phyloP scores from a whole-genome alignment of 2,797 vertebrate species.

The Trematomus bernacchii region DNA sequence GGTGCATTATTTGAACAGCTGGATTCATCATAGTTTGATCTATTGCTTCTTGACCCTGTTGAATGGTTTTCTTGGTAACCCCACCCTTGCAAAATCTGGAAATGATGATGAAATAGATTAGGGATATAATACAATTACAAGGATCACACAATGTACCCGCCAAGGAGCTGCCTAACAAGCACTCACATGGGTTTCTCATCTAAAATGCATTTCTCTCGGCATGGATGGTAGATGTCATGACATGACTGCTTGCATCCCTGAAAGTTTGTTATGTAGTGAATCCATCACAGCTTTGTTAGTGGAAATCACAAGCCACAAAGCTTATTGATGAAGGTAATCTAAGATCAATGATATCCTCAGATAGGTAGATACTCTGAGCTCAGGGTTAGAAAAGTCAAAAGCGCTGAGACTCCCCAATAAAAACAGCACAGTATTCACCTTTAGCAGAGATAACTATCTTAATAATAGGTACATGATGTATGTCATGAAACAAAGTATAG shows the following conservation, averaged over 20 bases:
- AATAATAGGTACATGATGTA: not conserved
- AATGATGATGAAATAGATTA: slow-evolving; percentile 21
- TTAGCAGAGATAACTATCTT: not conserved
- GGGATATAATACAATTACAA: slow-evolving; percentile 5
- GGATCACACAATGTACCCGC: not conserved
- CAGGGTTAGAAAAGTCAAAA: slow-evolving; percentile 47
- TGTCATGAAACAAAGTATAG: not conserved
- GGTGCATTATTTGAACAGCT: not conserved
- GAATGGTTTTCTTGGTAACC: slow-evolving; percentile 21
- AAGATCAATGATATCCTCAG: slow-evolving; percentile 48
- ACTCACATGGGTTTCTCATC: not conserved
- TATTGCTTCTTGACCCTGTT: not conserved
- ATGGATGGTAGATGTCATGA: not conserved
- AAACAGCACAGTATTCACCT: not conserved
- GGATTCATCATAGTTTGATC: slow-evolving; percentile 1
- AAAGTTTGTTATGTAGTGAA: slow-evolving; percentile 46
- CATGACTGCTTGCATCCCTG: not conserved
- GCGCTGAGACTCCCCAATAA: slow-evolving; percentile 17
- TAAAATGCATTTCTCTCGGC: not conserved
- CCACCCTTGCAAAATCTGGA: slow-evolving; percentile 25
- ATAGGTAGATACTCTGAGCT: slow-evolving; percentile 33
- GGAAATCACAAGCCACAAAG: slow-evolving; percentile 44
- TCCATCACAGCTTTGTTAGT: slow-evolving; percentile 47
- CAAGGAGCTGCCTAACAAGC: slow-evolving; percentile 2
- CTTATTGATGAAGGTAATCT: slow-evolving; percentile 59